Percentiles rank a stretch among this genome's conserved stretches.
phyloP scores from a whole-genome alignment of 2,113 vertebrate genomes.

The Apaloderma vittatum region DNA sequence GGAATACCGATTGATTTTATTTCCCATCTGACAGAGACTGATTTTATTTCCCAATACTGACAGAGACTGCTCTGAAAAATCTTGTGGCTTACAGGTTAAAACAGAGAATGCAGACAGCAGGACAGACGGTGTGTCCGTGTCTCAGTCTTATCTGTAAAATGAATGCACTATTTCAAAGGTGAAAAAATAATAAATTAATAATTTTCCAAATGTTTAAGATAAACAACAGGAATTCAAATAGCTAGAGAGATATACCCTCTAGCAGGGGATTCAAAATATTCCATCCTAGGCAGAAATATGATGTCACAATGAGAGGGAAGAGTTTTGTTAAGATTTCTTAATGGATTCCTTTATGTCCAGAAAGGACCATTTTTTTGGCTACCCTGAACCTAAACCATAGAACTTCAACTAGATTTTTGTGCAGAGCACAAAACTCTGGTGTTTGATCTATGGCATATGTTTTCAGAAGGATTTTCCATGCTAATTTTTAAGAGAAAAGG shows the following conservation, averaged over 20 bases:
- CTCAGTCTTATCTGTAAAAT: background rate
- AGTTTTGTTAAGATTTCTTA: background rate
- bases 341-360: background rate
- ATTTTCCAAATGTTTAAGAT: background rate
- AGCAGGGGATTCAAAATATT: background rate
- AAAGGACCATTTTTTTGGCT: background rate
- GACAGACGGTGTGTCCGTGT: background rate
- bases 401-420: background rate
- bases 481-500: background rate
- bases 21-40: fast-evolving
- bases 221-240: background rate
- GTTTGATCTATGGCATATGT: background rate
- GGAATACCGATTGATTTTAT: background rate
- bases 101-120: background rate
- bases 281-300: background rate
- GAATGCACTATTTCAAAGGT: background rate
- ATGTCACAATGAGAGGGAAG: background rate
- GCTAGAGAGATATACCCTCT: background rate
- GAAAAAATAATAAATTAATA: background rate
- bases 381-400: background rate
- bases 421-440: background rate
- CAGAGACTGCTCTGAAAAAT: background rate
- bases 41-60: background rate
- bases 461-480: background rate
- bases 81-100: background rate